A percentile compares a stretch with the other conserved stretches of the same genome.
phyloP scores from a whole-genome alignment of 2,797 vertebrate species.

The Darevskia mixta region DNA sequence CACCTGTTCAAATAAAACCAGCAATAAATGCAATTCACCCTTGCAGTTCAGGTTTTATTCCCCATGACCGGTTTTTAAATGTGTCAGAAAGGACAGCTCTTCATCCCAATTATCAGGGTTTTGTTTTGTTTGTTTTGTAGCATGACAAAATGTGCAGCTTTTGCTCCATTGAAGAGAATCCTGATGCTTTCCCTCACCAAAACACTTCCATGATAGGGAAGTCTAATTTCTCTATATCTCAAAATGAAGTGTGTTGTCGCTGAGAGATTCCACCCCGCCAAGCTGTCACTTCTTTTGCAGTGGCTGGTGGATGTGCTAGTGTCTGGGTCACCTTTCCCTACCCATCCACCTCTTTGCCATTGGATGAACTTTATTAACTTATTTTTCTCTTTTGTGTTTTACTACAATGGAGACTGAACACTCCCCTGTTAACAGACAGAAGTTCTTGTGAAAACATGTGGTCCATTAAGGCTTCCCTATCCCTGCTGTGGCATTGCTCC shows the following conservation, averaged over 20 bases:
- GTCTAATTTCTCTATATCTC: background rate
- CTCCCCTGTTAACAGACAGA: background rate
- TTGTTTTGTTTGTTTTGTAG: too few relatives aligned
- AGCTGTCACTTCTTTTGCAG: background rate
- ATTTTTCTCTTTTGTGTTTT: background rate
- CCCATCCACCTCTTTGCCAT: background rate
- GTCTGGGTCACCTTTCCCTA: too few relatives aligned
- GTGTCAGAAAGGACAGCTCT: slow-evolving; percentile 34
- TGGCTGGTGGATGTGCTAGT: background rate
- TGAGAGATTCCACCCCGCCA: background rate
- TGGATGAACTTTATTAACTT: background rate
- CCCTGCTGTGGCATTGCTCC: background rate
- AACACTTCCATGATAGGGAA: background rate
- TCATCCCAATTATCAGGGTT: background rate
- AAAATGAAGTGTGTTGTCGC: background rate
- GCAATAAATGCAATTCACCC: slow-evolving; percentile 42
- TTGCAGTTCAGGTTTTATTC: slow-evolving; percentile 25
- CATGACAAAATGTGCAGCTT: too few relatives aligned
- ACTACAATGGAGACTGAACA: background rate
- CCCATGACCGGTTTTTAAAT: slow-evolving; percentile 5
- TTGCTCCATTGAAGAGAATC: background rate
- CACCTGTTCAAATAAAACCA: slow-evolving; percentile 55
- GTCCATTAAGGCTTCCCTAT: background rate
- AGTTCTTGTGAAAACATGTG: background rate
- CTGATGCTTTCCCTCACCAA: background rate